Percentiles rank a stretch among this genome's conserved stretches.
These are phyloP conservation scores for Samia ricini DNA, from an alignment of 1,140 invertebrate species.

Conservation along the genomic window DNA sequence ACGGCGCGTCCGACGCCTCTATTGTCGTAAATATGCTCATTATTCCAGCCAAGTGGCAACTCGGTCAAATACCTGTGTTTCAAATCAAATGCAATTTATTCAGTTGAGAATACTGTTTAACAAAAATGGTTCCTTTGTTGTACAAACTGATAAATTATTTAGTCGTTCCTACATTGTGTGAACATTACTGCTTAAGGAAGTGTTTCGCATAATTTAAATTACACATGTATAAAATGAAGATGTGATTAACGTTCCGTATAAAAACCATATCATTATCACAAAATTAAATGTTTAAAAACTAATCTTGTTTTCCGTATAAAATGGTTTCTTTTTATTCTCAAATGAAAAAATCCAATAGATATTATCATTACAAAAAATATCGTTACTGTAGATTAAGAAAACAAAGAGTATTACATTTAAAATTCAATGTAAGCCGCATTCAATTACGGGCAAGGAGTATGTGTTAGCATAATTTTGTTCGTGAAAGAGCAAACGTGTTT, in stretches of 20 bases:
- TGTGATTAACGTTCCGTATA: slow-evolving; percentile 22
- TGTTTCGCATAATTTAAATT: slow-evolving; percentile 3
- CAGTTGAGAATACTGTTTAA: slow-evolving; percentile 42
- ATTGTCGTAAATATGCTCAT: slow-evolving; percentile 52
- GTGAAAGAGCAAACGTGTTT: slow-evolving; percentile 23
- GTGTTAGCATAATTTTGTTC: slow-evolving; percentile 50
- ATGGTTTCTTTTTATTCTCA: slow-evolving; percentile 3
- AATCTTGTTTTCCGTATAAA: slow-evolving; percentile 8
- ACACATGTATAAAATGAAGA: slow-evolving; percentile 7
- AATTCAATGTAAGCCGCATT: slow-evolving; percentile 56
- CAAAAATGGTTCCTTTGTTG: slow-evolving; percentile 47
- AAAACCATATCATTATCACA: slow-evolving; percentile 14
- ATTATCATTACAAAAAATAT: slow-evolving; percentile 35
- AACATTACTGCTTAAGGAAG: not conserved
- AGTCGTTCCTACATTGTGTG: slow-evolving; percentile 13
- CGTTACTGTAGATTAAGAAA: slow-evolving; percentile 39
- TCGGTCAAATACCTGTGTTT: slow-evolving; percentile 64
- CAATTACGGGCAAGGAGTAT: slow-evolving; percentile 48
- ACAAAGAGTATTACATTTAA: slow-evolving; percentile 63
- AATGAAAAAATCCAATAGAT: slow-evolving; percentile 34
- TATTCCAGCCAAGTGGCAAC: slow-evolving; percentile 38
- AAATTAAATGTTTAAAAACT: slow-evolving; percentile 11
- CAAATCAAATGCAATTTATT: slow-evolving; percentile 52
- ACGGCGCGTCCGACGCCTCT: slow-evolving; percentile 33
- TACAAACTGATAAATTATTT: slow-evolving; percentile 51